Conservation (phyloP, 2,113 vertebrate species). For the Istiophorus platypterus region DNA sequence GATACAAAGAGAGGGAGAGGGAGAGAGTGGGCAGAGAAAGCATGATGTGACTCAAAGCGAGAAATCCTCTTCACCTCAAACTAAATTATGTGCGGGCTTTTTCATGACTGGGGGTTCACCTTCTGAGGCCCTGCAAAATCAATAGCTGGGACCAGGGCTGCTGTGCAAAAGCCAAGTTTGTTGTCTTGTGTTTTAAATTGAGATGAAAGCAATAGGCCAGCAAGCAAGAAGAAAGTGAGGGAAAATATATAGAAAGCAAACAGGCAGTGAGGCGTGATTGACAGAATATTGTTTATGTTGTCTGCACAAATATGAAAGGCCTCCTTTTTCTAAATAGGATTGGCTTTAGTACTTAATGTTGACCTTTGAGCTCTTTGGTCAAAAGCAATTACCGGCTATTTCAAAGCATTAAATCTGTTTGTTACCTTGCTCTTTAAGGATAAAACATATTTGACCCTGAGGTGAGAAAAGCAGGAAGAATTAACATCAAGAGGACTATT, state of each 20-base stretch:
- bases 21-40: conserved; percentile 79
- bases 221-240: not conserved
- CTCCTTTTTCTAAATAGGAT: conserved; percentile 1
- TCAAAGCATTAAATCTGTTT: not conserved
- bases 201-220: conserved; percentile 41
- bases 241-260: not conserved
- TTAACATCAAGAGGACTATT: not conserved
- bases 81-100: conserved; percentile 75
- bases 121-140: conserved; percentile 74
- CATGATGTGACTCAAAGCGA: conserved; percentile 83
- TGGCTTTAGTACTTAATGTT: not conserved
- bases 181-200: conserved; percentile 43
- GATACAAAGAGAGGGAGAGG: conserved; percentile 26
- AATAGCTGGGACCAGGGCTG: conserved; percentile 51
- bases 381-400: conserved; percentile 23
- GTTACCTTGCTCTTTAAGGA: not conserved
- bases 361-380: conserved; percentile 34
- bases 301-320: conserved; percentile 21
- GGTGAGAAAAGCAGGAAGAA: conserved; percentile 29
- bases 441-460: conserved; percentile 9
- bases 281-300: not conserved
- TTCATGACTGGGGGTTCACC: conserved; percentile 77
- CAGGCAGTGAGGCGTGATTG: not conserved
- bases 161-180: conserved; percentile 38
- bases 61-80: conserved; percentile 80